A percentile compares a stretch with the other conserved stretches of the same genome.
phyloP scores from a whole-genome alignment of 2,113 vertebrate genomes.

The Tupaia chinensis region DNA sequence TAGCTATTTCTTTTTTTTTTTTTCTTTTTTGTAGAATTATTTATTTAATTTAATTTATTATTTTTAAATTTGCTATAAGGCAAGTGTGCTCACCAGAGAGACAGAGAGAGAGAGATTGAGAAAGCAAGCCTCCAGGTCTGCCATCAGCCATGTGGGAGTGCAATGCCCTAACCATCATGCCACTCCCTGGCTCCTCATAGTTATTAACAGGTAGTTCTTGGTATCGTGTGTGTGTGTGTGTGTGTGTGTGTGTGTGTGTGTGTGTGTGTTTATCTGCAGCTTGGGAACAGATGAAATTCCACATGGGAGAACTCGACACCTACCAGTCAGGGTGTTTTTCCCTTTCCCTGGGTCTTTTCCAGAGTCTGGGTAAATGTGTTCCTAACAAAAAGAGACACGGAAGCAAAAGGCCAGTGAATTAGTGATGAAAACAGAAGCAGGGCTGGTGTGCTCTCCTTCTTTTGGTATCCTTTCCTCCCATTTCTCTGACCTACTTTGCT shows the following conservation, averaged over 20 bases:
- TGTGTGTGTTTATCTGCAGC: neutral
- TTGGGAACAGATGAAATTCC: neutral
- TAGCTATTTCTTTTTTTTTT: neutral
- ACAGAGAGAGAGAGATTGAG: no score
- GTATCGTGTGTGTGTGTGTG: neutral
- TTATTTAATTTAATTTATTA: no score
- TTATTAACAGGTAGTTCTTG: neutral
- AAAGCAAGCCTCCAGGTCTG: no score
- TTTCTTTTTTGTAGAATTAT: no score
- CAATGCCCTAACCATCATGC: no score
- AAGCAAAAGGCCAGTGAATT: neutral
- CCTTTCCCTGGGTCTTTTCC: neutral
- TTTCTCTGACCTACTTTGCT: neutral
- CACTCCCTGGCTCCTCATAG: no score
- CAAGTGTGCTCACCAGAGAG: no score
- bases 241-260: neutral
- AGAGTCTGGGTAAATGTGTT: slow-evolving; percentile 14
- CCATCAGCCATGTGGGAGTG: no score
- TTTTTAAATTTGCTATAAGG: no score
- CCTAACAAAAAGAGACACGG: neutral
- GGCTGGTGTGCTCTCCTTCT: neutral
- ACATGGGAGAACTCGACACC: neutral
- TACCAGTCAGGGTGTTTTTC: neutral
- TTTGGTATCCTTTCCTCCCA: neutral
- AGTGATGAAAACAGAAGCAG: neutral